Evolutionary conservation across 2,888 invertebrate species (phyloP), one percentile per base, ranked within the genome.

Genomic region (Chrysotoxum bicinctum): DNA sequence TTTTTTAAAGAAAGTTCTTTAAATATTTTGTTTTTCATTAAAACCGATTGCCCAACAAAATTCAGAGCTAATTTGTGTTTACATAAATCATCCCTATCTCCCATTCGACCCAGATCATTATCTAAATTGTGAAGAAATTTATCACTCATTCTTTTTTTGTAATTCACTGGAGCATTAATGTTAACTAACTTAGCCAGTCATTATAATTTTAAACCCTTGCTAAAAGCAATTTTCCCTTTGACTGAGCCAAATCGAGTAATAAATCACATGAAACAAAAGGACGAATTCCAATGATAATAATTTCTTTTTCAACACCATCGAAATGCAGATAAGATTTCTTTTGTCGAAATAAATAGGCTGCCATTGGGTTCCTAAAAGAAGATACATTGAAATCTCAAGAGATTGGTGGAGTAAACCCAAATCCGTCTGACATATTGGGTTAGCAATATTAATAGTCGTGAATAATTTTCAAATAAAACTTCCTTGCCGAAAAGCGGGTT

Each of bases 401-500:
- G 7, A 14, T 10, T 12, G 14, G 14, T 7, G 0, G 23, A 23
- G 23, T 23, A 50, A 62, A 45, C 62, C 43, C 6, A 43, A 62
- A 12, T 26, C 26, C 10, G 7, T 30, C 19, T 9, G 8, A 12
- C 30, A 62, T 62, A 62, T 62, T 62, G 43, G 12, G 26, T 26
- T 40, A 23, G 6, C 60, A 60, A 40, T 60, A 40, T 60, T 37
- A 40, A 10, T 12, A 26, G n/a, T 14, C 62, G 16, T 37, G 64
- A 45, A 64, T 64, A 64, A 64, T 30, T 64, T 64, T 64, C 43
- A 45, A 45, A 30, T 43, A 45, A 30, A 45, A 30, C 19, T 64
- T 32, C 9, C 10, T 10, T 35, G 4, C 0, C 23, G 3, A 48
- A 21, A 23, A 6, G 4, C 48, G 4, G 50, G 4, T 6, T 16